Percentiles rank a stretch among this genome's conserved stretches.
Evolutionary conservation across 2,888 invertebrate species (phyloP).

Genomic region (Liopterus haemorrhoidalis): DNA sequence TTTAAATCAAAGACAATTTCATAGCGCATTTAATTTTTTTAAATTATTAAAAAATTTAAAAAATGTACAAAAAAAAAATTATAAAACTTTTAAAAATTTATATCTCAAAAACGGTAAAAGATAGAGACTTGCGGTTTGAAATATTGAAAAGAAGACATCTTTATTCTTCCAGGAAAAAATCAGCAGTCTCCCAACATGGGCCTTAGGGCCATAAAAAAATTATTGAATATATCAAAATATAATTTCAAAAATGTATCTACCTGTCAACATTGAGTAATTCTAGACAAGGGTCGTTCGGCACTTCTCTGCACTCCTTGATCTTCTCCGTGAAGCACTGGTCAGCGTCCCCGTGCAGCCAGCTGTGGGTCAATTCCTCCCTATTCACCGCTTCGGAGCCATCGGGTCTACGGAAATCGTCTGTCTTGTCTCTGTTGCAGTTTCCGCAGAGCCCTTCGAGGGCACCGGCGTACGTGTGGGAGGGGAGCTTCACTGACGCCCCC

Average conservation of each 20-base stretch:
- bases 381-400: slow-evolving; percentile 50
- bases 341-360: slow-evolving; percentile 47
- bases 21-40: too few species aligned
- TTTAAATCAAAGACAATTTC: too few species aligned
- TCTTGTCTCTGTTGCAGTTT: slow-evolving; percentile 58
- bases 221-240: too few species aligned
- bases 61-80: too few species aligned
- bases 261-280: slow-evolving; percentile 52
- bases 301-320: slow-evolving; percentile 40
- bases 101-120: too few species aligned
- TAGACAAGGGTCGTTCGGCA: slow-evolving; percentile 59
- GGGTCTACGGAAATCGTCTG: slow-evolving; percentile 52
- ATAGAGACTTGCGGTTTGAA: too few species aligned
- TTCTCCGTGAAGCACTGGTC: slow-evolving; percentile 43
- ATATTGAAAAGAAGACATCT: too few species aligned
- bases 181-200: too few species aligned
- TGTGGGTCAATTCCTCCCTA: slow-evolving; percentile 54
- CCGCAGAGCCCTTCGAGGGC: slow-evolving; percentile 78
- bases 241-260: slow-evolving; percentile 49
- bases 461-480: slow-evolving; percentile 66
- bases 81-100: too few species aligned
- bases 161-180: too few species aligned
- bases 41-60: too few species aligned
- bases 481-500: slow-evolving; percentile 55
- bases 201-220: too few species aligned